Evolutionary conservation across 2,888 invertebrate species (phyloP).

Genomic region (Seira sanloemensis): DNA sequence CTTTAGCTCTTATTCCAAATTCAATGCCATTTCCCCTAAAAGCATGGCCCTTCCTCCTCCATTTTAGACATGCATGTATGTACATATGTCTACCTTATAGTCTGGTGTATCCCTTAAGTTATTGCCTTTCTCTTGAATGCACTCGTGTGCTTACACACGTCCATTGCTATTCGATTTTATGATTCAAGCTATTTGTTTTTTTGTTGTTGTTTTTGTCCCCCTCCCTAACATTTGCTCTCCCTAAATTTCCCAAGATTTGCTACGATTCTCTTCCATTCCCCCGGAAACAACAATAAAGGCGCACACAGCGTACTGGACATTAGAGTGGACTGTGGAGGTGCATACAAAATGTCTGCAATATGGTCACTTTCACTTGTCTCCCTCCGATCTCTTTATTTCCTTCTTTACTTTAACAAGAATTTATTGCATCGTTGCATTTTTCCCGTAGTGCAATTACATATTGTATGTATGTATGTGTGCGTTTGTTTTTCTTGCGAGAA

Average conservation of each 20-base stretch:
- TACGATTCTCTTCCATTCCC: too few relatives aligned
- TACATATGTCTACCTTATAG: too few relatives aligned
- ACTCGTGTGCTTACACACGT: not conserved
- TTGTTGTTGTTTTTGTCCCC: not conserved
- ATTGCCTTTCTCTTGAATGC: not conserved
- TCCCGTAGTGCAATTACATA: not conserved
- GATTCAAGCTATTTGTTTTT: not conserved
- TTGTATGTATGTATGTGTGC: too few relatives aligned
- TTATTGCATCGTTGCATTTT: constrained; percentile 29
- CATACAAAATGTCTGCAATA: constrained; percentile 45
- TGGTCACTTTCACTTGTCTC: constrained; percentile 13
- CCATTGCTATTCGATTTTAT: not conserved
- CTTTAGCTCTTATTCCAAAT: not conserved
- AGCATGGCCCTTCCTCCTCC: too few relatives aligned
- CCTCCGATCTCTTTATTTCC: not conserved
- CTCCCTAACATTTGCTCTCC: not conserved
- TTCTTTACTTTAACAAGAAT: constrained; percentile 44
- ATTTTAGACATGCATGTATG: too few relatives aligned
- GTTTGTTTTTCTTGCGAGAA: not conserved
- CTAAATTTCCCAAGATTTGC: not conserved
- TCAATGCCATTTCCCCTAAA: too few relatives aligned
- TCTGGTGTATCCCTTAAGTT: too few relatives aligned
- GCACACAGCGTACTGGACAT: not conserved
- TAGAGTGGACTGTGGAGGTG: constrained; percentile 32
- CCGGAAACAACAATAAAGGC: not conserved